Evolutionary conservation across 2,888 invertebrate species (phyloP).

Genomic region (Galeruca laticollis): DNA sequence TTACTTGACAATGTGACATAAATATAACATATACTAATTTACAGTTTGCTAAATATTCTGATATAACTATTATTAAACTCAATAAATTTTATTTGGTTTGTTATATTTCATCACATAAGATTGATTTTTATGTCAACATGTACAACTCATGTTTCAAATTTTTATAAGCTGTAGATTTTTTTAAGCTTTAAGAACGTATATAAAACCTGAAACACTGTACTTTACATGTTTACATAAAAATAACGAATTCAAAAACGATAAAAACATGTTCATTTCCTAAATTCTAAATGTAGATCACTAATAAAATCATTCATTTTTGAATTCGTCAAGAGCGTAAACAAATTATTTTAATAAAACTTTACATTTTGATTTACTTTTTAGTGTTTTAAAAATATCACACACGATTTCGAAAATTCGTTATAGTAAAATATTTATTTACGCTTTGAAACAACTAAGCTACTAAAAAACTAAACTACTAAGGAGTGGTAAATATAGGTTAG

Average conservation of each 20-base stretch:
- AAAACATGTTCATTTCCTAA: too few relatives aligned
- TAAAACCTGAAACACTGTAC: too few relatives aligned
- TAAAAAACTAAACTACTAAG: slow-evolving; percentile 16
- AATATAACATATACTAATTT: background rate
- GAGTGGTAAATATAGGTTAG: slow-evolving; percentile 29
- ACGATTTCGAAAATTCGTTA: background rate
- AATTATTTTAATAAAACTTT: background rate
- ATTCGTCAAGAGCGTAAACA: background rate
- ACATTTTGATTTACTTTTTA: background rate
- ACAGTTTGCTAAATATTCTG: too few relatives aligned
- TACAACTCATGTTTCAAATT: too few relatives aligned
- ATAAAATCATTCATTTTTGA: slow-evolving; percentile 10
- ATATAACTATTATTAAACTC: background rate
- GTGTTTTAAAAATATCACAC: background rate
- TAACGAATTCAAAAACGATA: background rate
- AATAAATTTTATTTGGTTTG: background rate
- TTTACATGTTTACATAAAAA: slow-evolving; percentile 1
- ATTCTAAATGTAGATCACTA: background rate
- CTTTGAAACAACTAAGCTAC: background rate
- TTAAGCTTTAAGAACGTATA: too few relatives aligned
- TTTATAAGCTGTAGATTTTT: too few relatives aligned
- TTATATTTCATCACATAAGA: background rate
- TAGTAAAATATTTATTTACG: slow-evolving; percentile 4
- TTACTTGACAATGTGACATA: background rate
- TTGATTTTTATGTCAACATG: background rate